These are phyloP conservation scores for Dione juno DNA, from an alignment of 2,888 invertebrate species.

Conservation along the genomic window DNA sequence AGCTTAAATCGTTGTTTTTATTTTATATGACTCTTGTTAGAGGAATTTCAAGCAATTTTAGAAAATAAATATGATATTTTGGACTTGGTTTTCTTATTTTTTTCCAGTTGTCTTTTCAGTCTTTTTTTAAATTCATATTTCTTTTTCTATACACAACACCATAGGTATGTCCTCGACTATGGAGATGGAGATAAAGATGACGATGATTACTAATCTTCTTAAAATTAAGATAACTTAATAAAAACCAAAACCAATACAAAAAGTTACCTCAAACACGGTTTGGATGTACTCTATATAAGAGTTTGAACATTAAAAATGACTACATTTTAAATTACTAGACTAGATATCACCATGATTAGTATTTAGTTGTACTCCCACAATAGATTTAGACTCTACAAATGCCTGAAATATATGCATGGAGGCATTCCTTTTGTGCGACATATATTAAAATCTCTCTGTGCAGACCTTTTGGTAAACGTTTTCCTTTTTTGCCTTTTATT, in stretches of 20 bases:
- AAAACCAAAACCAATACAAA: background rate
- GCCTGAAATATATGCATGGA: conserved; percentile 28
- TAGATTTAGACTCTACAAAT: conserved; percentile 32
- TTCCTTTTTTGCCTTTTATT: conserved; percentile 42
- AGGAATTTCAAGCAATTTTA: no score
- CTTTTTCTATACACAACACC: no score
- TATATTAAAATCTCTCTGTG: conserved; percentile 45
- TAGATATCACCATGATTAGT: conserved; percentile 12
- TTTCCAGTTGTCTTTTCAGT: no score
- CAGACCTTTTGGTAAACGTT: conserved; percentile 42
- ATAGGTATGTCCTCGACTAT: no score
- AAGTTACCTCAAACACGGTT: background rate
- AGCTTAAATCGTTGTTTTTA: background rate
- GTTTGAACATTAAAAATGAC: background rate
- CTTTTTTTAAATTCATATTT: no score
- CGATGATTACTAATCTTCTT: no score
- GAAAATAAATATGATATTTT: no score
- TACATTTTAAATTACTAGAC: conserved; percentile 2
- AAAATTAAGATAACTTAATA: background rate
- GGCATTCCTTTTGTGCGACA: conserved; percentile 43
- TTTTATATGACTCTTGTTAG: background rate
- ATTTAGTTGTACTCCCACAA: conserved; percentile 27
- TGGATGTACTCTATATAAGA: background rate
- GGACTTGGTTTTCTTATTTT: no score
- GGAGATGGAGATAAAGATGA: no score